These are phyloP conservation scores for Germaria angustata DNA, from an alignment of 2,888 invertebrate species.

Conservation along the genomic window DNA sequence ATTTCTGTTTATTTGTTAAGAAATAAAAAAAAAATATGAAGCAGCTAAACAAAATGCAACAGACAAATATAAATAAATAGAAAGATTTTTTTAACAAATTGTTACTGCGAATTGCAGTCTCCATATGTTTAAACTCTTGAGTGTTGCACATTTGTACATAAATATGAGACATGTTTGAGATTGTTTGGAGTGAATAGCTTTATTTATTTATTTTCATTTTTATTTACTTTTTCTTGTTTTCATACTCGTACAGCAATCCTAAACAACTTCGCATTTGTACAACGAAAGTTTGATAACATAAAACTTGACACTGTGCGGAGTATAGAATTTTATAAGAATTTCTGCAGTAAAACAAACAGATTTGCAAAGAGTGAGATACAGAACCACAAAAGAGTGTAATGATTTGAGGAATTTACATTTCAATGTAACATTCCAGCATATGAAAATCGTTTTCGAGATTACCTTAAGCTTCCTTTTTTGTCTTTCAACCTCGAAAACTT, in stretches of 20 bases:
- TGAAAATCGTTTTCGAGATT: no score
- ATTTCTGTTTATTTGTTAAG: slow-evolving; percentile 10
- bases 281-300: slow-evolving; percentile 36
- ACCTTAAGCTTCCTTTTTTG: no score
- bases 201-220: neutral
- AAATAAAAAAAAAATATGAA: slow-evolving; percentile 9
- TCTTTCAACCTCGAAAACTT: no score
- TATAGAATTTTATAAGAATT: neutral
- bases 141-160: neutral
- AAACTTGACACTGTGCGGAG: slow-evolving; percentile 39
- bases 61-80: slow-evolving; percentile 27
- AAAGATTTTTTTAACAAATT: slow-evolving; percentile 8
- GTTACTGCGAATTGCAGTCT: neutral
- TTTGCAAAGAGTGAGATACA: neutral
- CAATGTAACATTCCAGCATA: no score
- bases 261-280: slow-evolving; percentile 52
- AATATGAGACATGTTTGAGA: neutral
- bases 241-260: neutral
- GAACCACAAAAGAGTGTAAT: no score
- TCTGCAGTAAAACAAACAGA: neutral
- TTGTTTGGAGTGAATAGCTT: neutral
- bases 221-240: neutral
- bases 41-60: slow-evolving; percentile 21
- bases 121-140: neutral
- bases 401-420: no score